A percentile compares a stretch with the other conserved stretches of the same genome.
phyloP scores from a whole-genome alignment of 2,888 invertebrate species.

The Coenonympha arcania region DNA sequence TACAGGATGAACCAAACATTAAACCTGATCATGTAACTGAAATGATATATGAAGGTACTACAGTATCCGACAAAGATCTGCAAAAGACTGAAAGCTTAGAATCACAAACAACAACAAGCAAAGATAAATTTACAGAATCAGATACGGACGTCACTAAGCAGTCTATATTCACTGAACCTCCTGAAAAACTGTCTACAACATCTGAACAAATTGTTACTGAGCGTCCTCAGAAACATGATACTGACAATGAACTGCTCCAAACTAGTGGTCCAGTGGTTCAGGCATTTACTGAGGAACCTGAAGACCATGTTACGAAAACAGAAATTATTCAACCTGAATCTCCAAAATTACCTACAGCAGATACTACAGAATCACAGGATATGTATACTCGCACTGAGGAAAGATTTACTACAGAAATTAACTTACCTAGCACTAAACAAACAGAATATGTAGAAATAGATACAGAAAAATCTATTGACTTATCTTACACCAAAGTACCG shows the following conservation, averaged over 20 bases:
- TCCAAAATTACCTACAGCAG: not conserved
- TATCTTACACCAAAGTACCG: not conserved
- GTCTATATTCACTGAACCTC: conserved; percentile 1
- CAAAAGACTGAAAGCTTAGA: conserved; percentile 8
- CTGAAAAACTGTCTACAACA: not conserved
- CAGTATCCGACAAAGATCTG: not conserved
- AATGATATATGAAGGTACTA: conserved; percentile 9
- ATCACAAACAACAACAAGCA: conserved; percentile 8
- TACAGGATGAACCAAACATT: conserved; percentile 13
- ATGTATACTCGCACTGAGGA: not conserved
- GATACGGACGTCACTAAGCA: conserved; percentile 3
- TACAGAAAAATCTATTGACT: not conserved
- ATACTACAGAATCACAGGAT: not conserved
- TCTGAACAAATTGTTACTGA: conserved; percentile 6
- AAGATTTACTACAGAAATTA: not conserved
- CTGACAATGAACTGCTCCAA: not conserved
- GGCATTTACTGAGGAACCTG: conserved; percentile 17
- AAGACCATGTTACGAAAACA: not conserved
- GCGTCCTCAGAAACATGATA: not conserved
- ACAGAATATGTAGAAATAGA: not conserved
- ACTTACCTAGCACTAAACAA: not conserved
- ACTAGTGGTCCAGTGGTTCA: conserved; percentile 6
- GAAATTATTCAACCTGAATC: not conserved
- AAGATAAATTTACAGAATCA: conserved; percentile 4
- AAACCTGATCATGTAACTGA: conserved; percentile 13